Base-by-base conservation (phyloP, 1,140 invertebrate species). In the Caenorhabditis tropicalis region DNA sequence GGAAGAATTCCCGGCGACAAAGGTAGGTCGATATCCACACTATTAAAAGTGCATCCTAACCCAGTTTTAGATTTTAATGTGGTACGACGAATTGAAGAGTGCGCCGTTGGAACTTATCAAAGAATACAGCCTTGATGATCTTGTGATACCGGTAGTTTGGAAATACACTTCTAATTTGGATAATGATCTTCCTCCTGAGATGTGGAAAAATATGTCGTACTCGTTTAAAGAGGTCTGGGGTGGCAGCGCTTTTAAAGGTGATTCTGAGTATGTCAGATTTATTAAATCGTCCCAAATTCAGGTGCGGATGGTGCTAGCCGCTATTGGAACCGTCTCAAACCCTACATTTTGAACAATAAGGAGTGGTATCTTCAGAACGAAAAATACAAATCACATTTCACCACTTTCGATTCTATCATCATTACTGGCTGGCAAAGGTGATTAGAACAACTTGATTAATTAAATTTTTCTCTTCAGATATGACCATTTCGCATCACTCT, bases 161-260 rank as follows among this genome's bases (percentile, higher is more conserved):
- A 85, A 85, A 21, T 85, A 85, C 39, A 82, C 80, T 31, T 12
- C 53, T 15, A 51, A 82, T 43, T 60, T 85, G 43, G 84, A 85
- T 21, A 70, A 79, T 58, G 65, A 81, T 21, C 29, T 85, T 15
- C 81, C 80, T 33, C 43, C 56, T 0, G 80, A 82, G 15, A 85
- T 85, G 84, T 85, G 84, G 84, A 85, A 51, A n/a, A 82, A 85
- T 53, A 46, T 85, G 33, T 85, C 84, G 12, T 56, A 60, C 58
- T 81, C 84, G 21, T 85, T 82, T 4, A 53, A 82, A 31, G 49
- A 46, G 24, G 65, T 82, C 2, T 85, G 84, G 84, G 84, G 84
- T 27, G 84, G 56, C 0, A 82, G 79, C 53, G 84, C 84, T 9
- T 85, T 85, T 24, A 85, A 85, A 79, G 84, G 56, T 74, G 10